Base-by-base conservation (phyloP, 2,888 invertebrate genomes). In the Balanococcus diminutus region DNA sequence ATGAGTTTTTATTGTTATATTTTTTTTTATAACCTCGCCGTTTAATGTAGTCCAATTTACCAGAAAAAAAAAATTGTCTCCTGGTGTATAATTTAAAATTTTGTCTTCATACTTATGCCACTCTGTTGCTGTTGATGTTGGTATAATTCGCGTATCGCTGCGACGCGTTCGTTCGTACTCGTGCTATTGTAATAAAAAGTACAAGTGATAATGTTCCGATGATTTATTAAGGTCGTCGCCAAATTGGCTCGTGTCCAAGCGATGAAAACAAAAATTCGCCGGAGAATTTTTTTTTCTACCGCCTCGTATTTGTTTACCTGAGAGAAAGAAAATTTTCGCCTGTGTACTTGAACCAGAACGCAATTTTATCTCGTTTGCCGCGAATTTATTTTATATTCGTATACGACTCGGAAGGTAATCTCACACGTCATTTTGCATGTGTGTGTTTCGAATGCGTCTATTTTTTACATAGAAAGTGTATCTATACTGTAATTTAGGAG, bases 141-240 rank as follows among this genome's bases (percentile, higher is more conserved):
- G 0, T 67, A 16, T 67, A 56, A 56, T 56, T 19, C 22, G 16
- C 28, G 16, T 61, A 61, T 61, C 28, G 28, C 25, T 67, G 16
- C 28, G 3, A 28, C 67, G 25, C 67, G 67, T n/a, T n/a, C n/a
- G n/a, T n/a, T n/a, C 5, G 31, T 28, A 28, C 67, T 67, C 67
- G 67, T 67, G 67, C 75, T 9, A 36, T 79, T 79, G 75, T 79
- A 79, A 79, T 79, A 36, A 79, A 79, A 79, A 79, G 36, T 79
- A 79, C 75, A 36, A 79, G 51, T 51, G 42, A 81, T 82, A 51
- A 82, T 82, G 46, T 51, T 25, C 19, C 82, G 82, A 82, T 46
- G 51, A 82, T 32, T 82, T 82, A 82, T 82, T 82, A 81, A 81
- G 81, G 82, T 56, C 82, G 82, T 82, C 31, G 82, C 19, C 82